phyloP scores from a whole-genome alignment of 2,113 vertebrate species.

The Heptranchias perlo region DNA sequence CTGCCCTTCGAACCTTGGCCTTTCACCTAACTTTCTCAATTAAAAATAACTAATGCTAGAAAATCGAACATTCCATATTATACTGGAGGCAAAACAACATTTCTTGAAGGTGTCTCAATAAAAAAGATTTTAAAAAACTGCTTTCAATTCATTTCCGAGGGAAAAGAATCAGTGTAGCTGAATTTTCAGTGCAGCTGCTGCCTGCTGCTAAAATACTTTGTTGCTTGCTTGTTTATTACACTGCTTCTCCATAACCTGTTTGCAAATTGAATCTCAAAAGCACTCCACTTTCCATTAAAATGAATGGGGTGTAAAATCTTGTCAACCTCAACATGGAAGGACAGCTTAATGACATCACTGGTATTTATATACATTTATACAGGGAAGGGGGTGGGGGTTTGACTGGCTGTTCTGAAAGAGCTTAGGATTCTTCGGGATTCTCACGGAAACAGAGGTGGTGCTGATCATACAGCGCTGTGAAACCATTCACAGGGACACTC shows the following conservation, averaged over 20 bases:
- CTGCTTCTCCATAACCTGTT: neutral
- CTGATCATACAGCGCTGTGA: neutral
- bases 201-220: neutral
- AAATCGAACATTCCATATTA: neutral
- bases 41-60: neutral
- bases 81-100: neutral
- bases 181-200: neutral
- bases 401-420: neutral
- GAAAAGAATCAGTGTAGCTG: neutral
- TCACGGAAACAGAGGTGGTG: neutral
- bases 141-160: neutral
- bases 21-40: neutral
- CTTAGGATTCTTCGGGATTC: neutral
- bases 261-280: constrained; percentile 1
- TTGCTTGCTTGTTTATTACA: neutral
- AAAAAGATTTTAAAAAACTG: neutral
- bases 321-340: neutral
- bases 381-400: neutral
- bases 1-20: neutral
- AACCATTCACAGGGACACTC: neutral
- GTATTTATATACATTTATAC: neutral
- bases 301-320: neutral
- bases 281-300: neutral
- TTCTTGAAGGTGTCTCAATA: neutral
- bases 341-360: neutral